Percentiles rank a stretch among this genome's conserved stretches.
Conservation (phyloP, 1,140 invertebrate species). For the Varroa destructor region DNA sequence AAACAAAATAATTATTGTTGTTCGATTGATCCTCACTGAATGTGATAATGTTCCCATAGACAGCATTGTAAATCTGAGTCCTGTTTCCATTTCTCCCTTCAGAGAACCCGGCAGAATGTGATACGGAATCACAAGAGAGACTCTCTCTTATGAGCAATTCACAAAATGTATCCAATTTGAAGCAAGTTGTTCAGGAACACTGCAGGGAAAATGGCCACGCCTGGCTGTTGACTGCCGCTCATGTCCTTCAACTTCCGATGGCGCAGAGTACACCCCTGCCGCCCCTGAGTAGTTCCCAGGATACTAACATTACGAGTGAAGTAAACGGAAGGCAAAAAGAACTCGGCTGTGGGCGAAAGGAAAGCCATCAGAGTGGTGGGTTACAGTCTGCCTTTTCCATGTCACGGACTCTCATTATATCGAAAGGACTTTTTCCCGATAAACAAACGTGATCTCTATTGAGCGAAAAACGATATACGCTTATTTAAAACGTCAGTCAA, state of each 20-base stretch:
- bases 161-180: neutral
- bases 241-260: neutral
- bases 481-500: too few species aligned
- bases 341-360: neutral
- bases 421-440: neutral
- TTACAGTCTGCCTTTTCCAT: neutral
- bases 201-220: neutral
- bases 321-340: neutral
- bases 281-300: neutral
- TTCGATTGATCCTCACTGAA: too few species aligned
- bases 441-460: too few species aligned
- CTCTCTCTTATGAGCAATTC: neutral
- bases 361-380: slow-evolving; percentile 14
- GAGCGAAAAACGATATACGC: too few species aligned
- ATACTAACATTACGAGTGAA: neutral
- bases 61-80: too few species aligned
- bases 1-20: too few species aligned
- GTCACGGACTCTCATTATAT: neutral
- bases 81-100: too few species aligned
- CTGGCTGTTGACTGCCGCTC: slow-evolving; percentile 5
- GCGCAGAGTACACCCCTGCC: slow-evolving; percentile 1
- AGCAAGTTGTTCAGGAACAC: neutral
- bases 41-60: too few species aligned
- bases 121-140: too few species aligned
- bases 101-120: too few species aligned